phyloP scores from a whole-genome alignment of 1,140 invertebrate species.

The Drosophila teissieri region DNA sequence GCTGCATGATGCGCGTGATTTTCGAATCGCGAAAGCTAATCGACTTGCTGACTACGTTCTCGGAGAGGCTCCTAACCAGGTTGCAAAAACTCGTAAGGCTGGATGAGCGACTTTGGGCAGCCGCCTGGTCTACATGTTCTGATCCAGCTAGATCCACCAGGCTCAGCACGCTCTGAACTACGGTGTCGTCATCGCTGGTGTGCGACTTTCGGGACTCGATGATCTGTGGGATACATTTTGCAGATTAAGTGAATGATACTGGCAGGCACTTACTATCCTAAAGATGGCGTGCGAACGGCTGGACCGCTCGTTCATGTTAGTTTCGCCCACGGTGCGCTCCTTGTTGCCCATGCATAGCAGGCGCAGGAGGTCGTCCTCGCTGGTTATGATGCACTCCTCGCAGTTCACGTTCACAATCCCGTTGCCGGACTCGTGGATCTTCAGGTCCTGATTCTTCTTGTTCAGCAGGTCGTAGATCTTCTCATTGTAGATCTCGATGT shows the following conservation, averaged over 20 bases:
- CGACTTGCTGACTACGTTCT: constrained; percentile 85
- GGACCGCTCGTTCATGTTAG: constrained; percentile 91
- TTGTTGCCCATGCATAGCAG: constrained; percentile 84
- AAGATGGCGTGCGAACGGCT: constrained; percentile 93
- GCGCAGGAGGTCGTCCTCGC: constrained; percentile 6
- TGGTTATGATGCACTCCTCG: constrained; percentile 85
- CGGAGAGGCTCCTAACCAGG: constrained; percentile 92
- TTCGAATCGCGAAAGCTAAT: constrained; percentile 94
- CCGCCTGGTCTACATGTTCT: constrained; percentile 89
- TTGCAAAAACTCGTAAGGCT: constrained; percentile 76
- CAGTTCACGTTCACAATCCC: constrained; percentile 88
- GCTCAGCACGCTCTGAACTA: constrained; percentile 90
- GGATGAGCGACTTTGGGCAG: constrained; percentile 76
- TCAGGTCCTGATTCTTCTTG: constrained; percentile 86
- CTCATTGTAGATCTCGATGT: constrained; percentile 94
- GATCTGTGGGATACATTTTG: constrained; percentile 79
- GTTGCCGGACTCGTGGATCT: constrained; percentile 87
- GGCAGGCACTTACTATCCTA: constrained; percentile 84
- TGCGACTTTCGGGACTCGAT: constrained; percentile 86
- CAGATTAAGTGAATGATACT: too few relatives aligned
- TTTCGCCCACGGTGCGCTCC: constrained; percentile 88
- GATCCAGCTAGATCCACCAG: constrained; percentile 95
- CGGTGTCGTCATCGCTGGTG: constrained; percentile 85
- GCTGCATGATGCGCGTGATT: constrained; percentile 92
- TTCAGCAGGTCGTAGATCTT: constrained; percentile 88